These are phyloP conservation scores for Aurelia sp. DNA, from an alignment of 30 jellyfish, hydroid and myxozoan genomes.

Conservation along the genomic window DNA sequence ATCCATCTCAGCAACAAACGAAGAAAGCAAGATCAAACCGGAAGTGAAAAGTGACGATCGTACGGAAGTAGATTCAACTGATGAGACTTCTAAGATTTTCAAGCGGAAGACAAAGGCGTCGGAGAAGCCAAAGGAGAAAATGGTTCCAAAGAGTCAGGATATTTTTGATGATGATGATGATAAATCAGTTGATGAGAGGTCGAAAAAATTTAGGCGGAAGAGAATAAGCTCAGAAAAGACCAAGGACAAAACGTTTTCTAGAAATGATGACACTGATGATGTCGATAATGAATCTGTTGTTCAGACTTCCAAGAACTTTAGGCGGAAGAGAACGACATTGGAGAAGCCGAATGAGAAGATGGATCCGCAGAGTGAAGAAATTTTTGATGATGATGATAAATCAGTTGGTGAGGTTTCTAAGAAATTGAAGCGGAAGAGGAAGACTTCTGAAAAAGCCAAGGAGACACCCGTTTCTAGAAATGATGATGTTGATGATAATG, in stretches of 20 bases:
- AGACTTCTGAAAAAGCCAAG: constrained; percentile 11
- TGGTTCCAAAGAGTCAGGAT: background rate
- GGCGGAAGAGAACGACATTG: background rate
- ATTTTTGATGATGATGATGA: constrained; percentile 7
- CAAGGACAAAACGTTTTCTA: background rate
- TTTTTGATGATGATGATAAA: constrained; percentile 15
- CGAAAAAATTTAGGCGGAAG: constrained; percentile 35
- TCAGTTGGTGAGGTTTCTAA: constrained; percentile 37
- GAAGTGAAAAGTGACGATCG: background rate
- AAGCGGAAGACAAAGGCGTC: background rate
- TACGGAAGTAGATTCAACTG: background rate
- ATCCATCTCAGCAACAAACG: background rate
- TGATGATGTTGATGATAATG: background rate
- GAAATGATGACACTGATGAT: background rate
- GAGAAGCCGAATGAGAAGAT: background rate
- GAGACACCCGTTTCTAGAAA: background rate
- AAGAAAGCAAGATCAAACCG: background rate
- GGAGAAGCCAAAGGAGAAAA: background rate
- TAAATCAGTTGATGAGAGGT: constrained; percentile 27
- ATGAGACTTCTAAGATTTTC: background rate
- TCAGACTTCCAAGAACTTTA: background rate
- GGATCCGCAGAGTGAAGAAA: background rate
- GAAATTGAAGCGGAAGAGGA: constrained; percentile 26
- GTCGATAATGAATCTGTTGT: background rate
- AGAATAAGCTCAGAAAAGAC: constrained; percentile 18